Evolutionary conservation across 1,140 invertebrate genomes (phyloP), one percentile per base, ranked within the genome.

Genomic region (Microplitis mediator): DNA sequence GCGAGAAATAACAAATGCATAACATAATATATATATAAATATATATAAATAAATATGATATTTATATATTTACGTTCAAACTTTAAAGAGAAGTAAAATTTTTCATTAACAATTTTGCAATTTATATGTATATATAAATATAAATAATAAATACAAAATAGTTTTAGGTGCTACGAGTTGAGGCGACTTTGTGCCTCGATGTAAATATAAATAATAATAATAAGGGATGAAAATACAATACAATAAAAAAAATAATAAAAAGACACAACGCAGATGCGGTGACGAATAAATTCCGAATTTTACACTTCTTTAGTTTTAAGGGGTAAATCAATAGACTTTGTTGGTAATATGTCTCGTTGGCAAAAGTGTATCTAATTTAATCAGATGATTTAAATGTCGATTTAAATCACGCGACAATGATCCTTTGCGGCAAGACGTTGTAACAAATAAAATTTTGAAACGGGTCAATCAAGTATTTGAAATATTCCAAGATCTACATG

Each of bases 71-170:
- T 77, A 79, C 72, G 75, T 73, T 74, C 75, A 65, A 11, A 61
- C 34, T 73, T 62, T 23, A 35, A 36, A 58, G 45, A 62, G 11
- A 56, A 56, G 67, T 67, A 56, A 45, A 76, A 83, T 82, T 83
- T 83, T 85, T 82, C 78, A 84, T 82, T 78, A 82, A 83, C 76
- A 78, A 83, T 84, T 83, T 84, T 84, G 82, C 80, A 83, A 85
- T 85, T 85, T 85, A 81, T 85, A 71, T 71, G 52, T 71, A 84
- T 76, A 85, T 85, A 84, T 82, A 76, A 82, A 52, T 67, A 74
- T 68, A 74, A 71, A 71, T 45, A 45, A 45, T 45, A 8, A 45
- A 45, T 66, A 71, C 39, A 60, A 80, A 77, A 79, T 77, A 64
- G 74, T 74, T 74, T 79, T 81, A 79, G 79, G 72, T 78, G 76